phyloP scores from a whole-genome alignment of 2,888 invertebrate species.

The Limenitis camilla region DNA sequence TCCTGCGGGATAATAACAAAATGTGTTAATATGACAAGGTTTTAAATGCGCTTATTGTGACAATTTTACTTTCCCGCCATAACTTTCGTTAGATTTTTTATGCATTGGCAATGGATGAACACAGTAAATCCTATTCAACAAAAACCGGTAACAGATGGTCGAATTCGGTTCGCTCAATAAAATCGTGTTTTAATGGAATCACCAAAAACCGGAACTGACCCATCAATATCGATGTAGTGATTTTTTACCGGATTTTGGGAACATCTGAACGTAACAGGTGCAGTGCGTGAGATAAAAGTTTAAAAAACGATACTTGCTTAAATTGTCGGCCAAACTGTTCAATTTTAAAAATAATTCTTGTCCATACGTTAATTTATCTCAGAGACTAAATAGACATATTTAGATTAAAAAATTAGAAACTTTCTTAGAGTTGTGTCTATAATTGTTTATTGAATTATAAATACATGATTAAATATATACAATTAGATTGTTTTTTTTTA shows the following conservation, averaged over 20 bases:
- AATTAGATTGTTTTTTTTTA: too few species aligned
- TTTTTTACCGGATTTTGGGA: slow-evolving; percentile 44
- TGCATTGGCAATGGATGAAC: neutral
- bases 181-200: slow-evolving; percentile 32
- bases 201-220: slow-evolving; percentile 44
- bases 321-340: slow-evolving; percentile 10
- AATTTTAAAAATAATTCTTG: neutral
- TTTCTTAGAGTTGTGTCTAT: too few species aligned
- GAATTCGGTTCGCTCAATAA: slow-evolving; percentile 34
- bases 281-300: slow-evolving; percentile 28
- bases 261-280: slow-evolving; percentile 51
- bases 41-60: too few species aligned
- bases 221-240: slow-evolving; percentile 47
- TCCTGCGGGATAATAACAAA: too few species aligned
- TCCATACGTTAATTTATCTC: neutral
- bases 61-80: neutral
- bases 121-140: neutral
- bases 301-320: slow-evolving; percentile 14
- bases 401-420: too few species aligned
- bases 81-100: neutral
- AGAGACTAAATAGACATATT: too few species aligned
- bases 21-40: too few species aligned
- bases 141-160: slow-evolving; percentile 39
- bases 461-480: too few species aligned
- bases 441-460: too few species aligned